Base-by-base conservation (phyloP, 35 echinoderm and acorn worm genomes). In the Diadema setosum region DNA sequence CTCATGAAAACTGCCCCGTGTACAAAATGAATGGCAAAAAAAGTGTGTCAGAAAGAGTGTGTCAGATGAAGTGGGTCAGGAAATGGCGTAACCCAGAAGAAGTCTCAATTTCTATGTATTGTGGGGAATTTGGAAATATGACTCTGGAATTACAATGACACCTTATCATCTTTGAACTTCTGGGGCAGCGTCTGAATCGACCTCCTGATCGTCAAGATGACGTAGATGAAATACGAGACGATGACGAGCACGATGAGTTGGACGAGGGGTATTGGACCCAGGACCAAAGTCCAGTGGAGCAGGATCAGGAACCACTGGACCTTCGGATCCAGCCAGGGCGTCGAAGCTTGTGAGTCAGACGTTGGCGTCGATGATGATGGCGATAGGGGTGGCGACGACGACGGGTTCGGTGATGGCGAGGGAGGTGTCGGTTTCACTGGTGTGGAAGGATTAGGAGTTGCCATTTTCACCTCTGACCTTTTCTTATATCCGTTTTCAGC, bases 151-250 rank as follows among this genome's bases (percentile, higher is more conserved):
- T 67, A 67, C 24, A 24, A 0, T 1, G 35, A n/a, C 16, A 44
- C 73, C 73, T 78, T 78, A 7, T 78, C 73, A 78, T 78, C 73
- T 78, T 78, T 6, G n/a, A 78, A 78, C 40, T 24, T 78, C 15
- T 42, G 9, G 14, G 73, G 36, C 11, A 42, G 40, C 3, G 35
- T 5, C 3, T 44, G 27, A 26, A 78, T 44, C 5, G 73, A 6
- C 23, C 73, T 26, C 17, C 44, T 78, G 33, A 41, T n/a, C 8
- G 73, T 41, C 2, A 78, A 36, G 73, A 78, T 41, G 73, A 20
- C 37, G 29, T 32, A 67, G 63, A 16, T 34, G 37, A 67, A 27
- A 34, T 67, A 67, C 27, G 21, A 26, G 63, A 67, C 0, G 27
- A 34, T 3, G 0, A 34, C 63, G 9, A 67, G 0, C 63, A 67